Base-by-base conservation (phyloP, 2,797 vertebrate species). In the Hirundo rustica region DNA sequence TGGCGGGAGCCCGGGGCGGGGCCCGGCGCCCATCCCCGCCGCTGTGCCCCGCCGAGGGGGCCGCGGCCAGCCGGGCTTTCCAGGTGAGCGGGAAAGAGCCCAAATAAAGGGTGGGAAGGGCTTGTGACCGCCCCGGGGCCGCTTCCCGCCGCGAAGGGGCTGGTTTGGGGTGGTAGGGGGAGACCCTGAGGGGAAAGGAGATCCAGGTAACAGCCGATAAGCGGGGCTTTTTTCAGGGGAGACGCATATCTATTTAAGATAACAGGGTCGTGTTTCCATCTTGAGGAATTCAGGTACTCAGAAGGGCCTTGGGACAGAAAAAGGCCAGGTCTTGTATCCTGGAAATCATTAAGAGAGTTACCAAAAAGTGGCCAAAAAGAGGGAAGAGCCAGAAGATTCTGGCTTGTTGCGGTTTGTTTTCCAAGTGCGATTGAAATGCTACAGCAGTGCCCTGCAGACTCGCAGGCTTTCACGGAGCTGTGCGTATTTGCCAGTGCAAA, bases 401-500 rank as follows among this genome's bases (percentile, higher is more conserved):
- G 88, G 22, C 77, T 64, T 89, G 67, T 22, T 23, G 18, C 61
- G 55, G 38, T 76, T 92, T 89, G 21, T 87, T 89, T 88, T 88
- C 62, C 19, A 16, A 89, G 54, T 17, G 68, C 7, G 3, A 95
- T 92, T 96, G 81, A 96, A 94, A 96, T 92, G 96, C 93, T 85
- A 20, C 53, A n/a, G 82, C 68, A 68, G 87, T 62, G 66, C 87
- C 85, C 54, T 27, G 82, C 62, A 62, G 78, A 54, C 94, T 74
- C 9, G 4, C 66, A 12, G 70, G 36, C 87, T 92, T 79, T 92
- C 79, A 86, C 9, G 11, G 36, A 75, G 65, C 57, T 68, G 26
- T 3, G 25, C 45, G 2, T 73, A 68, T 17, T 89, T 80, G 62
- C 54, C 83, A 51, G 48, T 5, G 20, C 29, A 16, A 91, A 88